Percentiles rank a stretch among this genome's conserved stretches.
phyloP scores from a whole-genome alignment of 2,113 vertebrate genomes.

The Percopsis transmontana region DNA sequence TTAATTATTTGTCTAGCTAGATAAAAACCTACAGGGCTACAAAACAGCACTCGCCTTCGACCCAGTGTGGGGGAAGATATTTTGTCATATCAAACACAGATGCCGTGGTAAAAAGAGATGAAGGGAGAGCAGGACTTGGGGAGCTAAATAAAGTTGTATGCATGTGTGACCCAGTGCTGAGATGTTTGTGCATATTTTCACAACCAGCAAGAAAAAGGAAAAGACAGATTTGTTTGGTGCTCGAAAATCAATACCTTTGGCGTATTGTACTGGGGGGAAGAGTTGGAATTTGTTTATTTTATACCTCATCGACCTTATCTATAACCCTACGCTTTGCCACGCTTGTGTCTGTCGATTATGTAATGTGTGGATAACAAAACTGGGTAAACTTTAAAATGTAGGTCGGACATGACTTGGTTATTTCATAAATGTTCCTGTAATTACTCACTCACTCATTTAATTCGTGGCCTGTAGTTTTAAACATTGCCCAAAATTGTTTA shows the following conservation, averaged over 20 bases:
- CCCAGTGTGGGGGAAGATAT: slow-evolving; percentile 16
- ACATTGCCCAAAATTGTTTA: too few relatives aligned
- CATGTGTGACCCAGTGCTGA: slow-evolving; percentile 43
- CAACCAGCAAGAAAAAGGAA: slow-evolving; percentile 26
- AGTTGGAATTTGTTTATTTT: slow-evolving; percentile 37
- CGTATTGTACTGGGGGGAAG: slow-evolving; percentile 19
- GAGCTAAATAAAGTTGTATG: slow-evolving; percentile 26
- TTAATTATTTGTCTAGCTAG: slow-evolving; percentile 62
- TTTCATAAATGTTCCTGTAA: too few relatives aligned
- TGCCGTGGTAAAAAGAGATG: slow-evolving; percentile 29
- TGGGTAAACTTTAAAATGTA: neutral
- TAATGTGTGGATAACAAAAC: slow-evolving; percentile 40
- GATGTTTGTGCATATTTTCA: slow-evolving; percentile 48
- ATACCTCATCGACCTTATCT: slow-evolving; percentile 66
- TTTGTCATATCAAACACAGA: slow-evolving; percentile 51
- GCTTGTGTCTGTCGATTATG: slow-evolving; percentile 34
- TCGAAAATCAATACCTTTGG: slow-evolving; percentile 29
- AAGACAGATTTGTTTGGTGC: slow-evolving; percentile 39
- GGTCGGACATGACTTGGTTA: too few relatives aligned
- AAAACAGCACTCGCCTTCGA: slow-evolving; percentile 24
- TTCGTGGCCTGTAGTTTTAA: too few relatives aligned
- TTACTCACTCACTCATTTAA: too few relatives aligned
- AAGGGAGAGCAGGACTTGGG: slow-evolving; percentile 42
- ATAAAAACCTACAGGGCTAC: slow-evolving; percentile 66
- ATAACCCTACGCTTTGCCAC: slow-evolving; percentile 37